Conservation (phyloP, 2,888 invertebrate species). For the Pyrrhia umbra region DNA sequence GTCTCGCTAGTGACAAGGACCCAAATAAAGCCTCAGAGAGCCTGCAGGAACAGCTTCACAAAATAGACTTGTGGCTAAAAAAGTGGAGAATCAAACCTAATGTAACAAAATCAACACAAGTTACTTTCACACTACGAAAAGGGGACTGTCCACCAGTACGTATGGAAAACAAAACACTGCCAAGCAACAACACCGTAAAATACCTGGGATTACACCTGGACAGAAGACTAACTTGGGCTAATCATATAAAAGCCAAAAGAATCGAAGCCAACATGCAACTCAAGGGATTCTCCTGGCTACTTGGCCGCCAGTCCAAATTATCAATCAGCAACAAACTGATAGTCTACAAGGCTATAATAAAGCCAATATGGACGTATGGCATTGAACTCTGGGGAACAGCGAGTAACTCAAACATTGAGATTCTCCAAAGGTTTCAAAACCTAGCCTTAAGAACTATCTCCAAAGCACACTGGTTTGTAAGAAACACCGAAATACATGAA, state of each 20-base stretch:
- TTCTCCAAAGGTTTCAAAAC: too few species aligned
- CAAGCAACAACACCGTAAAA: not conserved
- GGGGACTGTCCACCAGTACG: not conserved
- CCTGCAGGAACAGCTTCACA: slow-evolving; percentile 16
- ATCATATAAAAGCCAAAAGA: not conserved
- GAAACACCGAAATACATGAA: too few species aligned
- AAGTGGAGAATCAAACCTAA: not conserved
- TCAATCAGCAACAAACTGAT: not conserved
- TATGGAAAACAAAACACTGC: not conserved
- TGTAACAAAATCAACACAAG: not conserved
- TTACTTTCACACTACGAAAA: not conserved
- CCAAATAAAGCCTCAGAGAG: slow-evolving; percentile 16
- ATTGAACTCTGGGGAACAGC: not conserved
- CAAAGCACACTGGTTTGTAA: too few species aligned
- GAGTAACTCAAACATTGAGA: too few species aligned
- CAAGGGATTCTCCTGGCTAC: not conserved
- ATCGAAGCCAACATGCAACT: not conserved
- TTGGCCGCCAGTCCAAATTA: not conserved
- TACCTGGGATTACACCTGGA: not conserved
- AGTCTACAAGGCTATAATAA: not conserved
- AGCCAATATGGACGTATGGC: not conserved
- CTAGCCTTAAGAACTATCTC: too few species aligned
- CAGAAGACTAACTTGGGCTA: not conserved
- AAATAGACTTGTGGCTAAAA: not conserved
- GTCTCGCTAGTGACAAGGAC: slow-evolving; percentile 8